Evolutionary conservation across 2,797 vertebrate species (phyloP), one percentile per base, ranked within the genome.

Genomic region (Mormyrops attenuatus): DNA sequence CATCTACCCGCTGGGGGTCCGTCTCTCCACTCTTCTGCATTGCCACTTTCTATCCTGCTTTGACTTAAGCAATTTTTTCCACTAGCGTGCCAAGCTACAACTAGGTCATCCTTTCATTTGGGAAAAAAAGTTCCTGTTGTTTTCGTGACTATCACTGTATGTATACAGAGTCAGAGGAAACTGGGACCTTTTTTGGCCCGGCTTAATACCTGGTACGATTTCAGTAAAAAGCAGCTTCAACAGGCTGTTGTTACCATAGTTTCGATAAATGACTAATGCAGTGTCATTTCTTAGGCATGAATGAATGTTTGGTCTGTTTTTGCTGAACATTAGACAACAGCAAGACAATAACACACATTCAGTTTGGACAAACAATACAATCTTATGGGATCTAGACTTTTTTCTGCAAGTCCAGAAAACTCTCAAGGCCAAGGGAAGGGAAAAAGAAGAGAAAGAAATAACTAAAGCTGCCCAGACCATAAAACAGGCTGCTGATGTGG

Each of bases 21-120:
- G 13, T 47, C 38, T 80, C 73, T 47, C 17, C 17, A n/a, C 41
- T 44, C 38, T 3, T n/a, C 41, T 80, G 73, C 41, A n/a, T 80
- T 80, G 41, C 38, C 38, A 41, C 73, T 80, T 44, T 8, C 73
- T 44, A 44, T 80, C 38, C 38, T 20, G 17, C 38, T 44, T 47
- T 47, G 20, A 9, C 73, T 44, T 80, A 38, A 73, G 73, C 20
- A 20, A 9, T 80, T 41, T 44, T 44, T 44, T n/a, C 73, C 73
- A 41, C 34, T 80, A 44, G 41, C 73, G 5, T 20, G 73, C 41
- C 38, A 80, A 80, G 41, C 38, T 80, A 47, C 38, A 80, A 80
- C 15, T 80, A 80, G 41, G 73, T 80, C 73, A 80, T 41, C 73
- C 17, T 80, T 80, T 80, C 73, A 80, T 80, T 80, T 80, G 73